Evolutionary conservation across 1,140 invertebrate species (phyloP), one percentile per base, ranked within the genome.

Genomic region (Dryas iulia): DNA sequence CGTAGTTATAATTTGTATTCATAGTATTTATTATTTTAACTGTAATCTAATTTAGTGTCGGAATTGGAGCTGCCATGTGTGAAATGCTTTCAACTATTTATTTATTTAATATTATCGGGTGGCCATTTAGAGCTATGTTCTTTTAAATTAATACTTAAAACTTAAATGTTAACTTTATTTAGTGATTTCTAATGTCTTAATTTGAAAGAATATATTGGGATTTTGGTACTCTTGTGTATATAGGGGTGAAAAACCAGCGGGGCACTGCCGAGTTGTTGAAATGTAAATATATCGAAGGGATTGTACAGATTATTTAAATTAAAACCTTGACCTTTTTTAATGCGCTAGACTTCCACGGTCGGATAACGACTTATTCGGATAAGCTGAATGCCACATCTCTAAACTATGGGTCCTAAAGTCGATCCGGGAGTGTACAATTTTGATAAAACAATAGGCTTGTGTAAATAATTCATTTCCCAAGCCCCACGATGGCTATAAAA

Each of bases 201-300:
- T 60, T 33, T 60, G 25, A 18, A 53, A 33, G 25, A 35, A 60
- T 52, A 26, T 52, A 21, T 47, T 26, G 23, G 0, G 33, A 47
- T 25, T 61, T 47, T 58, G 53, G 35, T 39, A 30, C 21, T 33
- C 21, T n/a, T 47, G n/a, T 82, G 79, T 81, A 81, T 60, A 84
- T 78, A 79, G 28, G n/a, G n/a, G 66, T 14, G 52, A 47, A 7
- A 70, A 74, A 74, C 82, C 82, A 82, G 84, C 84, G 58, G 81
- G 77, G 77, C 82, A 86, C 84, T 86, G 82, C 84, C 84, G 78
- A 77, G 26, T 72, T 69, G 64, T 52, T 61, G 71, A 81, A 66
- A 64, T 82, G 79, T 82, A 79, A 58, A 77, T 79, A 73, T 14
- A 60, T 47, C 11, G 18, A 62, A 62, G 59, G 59, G 11, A 30